Evolutionary conservation across 2,113 vertebrate species (phyloP).

Genomic region (Empidonax traillii): DNA sequence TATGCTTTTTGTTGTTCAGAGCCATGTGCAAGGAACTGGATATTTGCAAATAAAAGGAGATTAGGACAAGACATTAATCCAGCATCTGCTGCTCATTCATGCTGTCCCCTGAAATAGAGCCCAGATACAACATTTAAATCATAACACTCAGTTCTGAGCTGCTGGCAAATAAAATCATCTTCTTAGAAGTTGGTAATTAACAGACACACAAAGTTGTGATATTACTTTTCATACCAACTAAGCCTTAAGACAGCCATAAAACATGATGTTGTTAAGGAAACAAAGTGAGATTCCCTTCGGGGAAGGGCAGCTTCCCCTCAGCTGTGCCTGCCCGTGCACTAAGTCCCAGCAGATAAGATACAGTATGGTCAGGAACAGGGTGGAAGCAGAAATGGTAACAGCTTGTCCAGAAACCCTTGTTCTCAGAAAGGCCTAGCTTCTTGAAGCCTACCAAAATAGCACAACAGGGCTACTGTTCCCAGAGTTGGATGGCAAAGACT

Average conservation of each 20-base stretch:
- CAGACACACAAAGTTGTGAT: background rate
- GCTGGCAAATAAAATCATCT: background rate
- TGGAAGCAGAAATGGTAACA: background rate
- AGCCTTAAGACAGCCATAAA: background rate
- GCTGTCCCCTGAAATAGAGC: slow-evolving; percentile 16
- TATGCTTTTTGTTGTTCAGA: slow-evolving; percentile 26
- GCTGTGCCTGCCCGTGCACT: fast-evolving
- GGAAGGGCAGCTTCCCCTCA: background rate
- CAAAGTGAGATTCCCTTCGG: background rate
- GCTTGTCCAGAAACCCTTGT: background rate
- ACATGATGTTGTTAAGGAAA: background rate
- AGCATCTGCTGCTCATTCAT: slow-evolving; percentile 46
- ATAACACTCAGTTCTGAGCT: background rate
- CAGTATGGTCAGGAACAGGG: fast-evolving
- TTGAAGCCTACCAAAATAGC: background rate
- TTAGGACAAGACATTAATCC: slow-evolving; percentile 44
- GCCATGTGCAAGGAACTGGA: slow-evolving; percentile 53
- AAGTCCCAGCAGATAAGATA: background rate
- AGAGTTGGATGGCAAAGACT: background rate
- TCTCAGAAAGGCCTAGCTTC: background rate
- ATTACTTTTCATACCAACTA: background rate
- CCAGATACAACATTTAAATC: background rate
- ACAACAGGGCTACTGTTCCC: background rate
- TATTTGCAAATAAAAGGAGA: slow-evolving; percentile 61
- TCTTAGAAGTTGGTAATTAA: background rate